Conservation (phyloP, 2,113 vertebrate genomes). For the Pseudopipra pipra region DNA sequence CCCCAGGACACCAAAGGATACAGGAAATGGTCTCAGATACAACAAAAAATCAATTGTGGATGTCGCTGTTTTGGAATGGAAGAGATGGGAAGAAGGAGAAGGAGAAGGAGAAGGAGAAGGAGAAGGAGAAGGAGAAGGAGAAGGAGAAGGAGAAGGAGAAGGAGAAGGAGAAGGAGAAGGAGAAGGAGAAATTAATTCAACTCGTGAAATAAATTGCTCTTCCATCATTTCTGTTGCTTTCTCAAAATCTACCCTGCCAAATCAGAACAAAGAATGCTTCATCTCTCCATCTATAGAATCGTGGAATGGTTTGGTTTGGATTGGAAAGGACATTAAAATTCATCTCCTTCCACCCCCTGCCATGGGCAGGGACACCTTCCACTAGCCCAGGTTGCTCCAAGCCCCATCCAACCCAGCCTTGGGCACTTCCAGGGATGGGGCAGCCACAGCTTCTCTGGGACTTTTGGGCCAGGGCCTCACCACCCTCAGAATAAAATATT, state of each 20-base stretch:
- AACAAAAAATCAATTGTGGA: background rate
- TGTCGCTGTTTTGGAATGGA: background rate
- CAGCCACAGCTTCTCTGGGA: background rate
- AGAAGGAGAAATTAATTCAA: background rate
- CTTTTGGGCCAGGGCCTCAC: accelerated
- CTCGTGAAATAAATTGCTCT: background rate
- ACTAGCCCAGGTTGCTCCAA: accelerated
- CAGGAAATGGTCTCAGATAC: background rate
- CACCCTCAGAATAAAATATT: background rate
- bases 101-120: too few species aligned
- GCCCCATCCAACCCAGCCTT: accelerated
- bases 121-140: too few species aligned
- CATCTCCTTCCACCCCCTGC: accelerated
- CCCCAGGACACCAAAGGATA: background rate
- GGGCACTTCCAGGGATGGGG: background rate
- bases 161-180: background rate
- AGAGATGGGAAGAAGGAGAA: background rate
- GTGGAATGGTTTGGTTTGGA: background rate
- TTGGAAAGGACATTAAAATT: background rate
- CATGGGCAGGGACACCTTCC: background rate
- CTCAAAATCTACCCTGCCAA: background rate
- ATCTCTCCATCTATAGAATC: background rate
- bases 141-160: background rate
- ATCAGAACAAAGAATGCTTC: background rate
- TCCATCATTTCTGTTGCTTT: background rate